Base-by-base conservation (phyloP, 1,140 invertebrate species). In the Andrena cerasifolii region DNA sequence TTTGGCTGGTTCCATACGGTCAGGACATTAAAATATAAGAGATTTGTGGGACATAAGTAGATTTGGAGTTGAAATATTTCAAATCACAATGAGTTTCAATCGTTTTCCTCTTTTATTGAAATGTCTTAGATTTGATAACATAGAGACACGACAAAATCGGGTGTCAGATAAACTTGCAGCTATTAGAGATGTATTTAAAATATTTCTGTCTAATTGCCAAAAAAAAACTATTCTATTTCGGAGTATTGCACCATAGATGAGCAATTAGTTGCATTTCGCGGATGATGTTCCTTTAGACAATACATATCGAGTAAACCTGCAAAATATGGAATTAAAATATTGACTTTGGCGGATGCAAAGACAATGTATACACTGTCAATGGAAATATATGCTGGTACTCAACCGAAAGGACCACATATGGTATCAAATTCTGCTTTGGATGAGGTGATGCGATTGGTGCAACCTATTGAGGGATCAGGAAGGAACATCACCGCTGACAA, bases 111-210 rank as follows among this genome's bases (percentile, higher is more conserved):
- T n/a, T n/a, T n/a, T n/a, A n/a, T n/a, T n/a, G n/a, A n/a, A n/a
- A n/a, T n/a, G n/a, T n/a, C n/a, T n/a, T n/a, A n/a, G n/a, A n/a
- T n/a, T n/a, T n/a, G n/a, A n/a, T n/a, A n/a, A n/a, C n/a, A n/a
- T n/a, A n/a, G n/a, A n/a, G n/a, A n/a, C n/a, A n/a, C n/a, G n/a
- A n/a, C n/a, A n/a, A n/a, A n/a, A n/a, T n/a, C n/a, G n/a, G n/a
- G n/a, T n/a, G n/a, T n/a, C n/a, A n/a, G 62, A 65, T 12, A 65
- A 65, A 31, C 26, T 65, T 26, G 62, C 62, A n/a, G 14, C 62
- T 18, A 8, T 65, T 2, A 26, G 43, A 49, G 16, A 49, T 4
- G 26, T 65, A 31, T 49, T 45, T 1, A 31, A 26, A 3, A 49
- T n/a, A 4, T 65, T 65, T 31, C 16, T 21, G 1, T 7, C 26